A percentile compares a stretch with the other conserved stretches of the same genome.
Conservation (phyloP, 2,113 vertebrate genomes). For the Crotophaga sulcirostris region DNA sequence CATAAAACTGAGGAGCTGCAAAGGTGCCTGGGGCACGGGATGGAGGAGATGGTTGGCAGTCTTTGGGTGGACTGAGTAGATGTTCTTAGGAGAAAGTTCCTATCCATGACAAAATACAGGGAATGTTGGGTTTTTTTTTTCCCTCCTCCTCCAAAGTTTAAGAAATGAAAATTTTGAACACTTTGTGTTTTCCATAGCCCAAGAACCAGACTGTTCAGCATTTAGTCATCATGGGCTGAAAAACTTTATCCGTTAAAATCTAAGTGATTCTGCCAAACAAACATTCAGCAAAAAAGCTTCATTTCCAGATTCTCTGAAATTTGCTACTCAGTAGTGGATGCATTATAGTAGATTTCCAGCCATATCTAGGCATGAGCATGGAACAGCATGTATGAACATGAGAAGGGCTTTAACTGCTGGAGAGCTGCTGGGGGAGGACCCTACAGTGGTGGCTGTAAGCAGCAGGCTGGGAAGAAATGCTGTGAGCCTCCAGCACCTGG, state of each 20-base stretch:
- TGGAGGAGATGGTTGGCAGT: neutral
- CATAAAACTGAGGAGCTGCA: neutral
- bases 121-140: neutral
- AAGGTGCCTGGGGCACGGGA: neutral
- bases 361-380: neutral
- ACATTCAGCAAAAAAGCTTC: neutral
- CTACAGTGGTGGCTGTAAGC: neutral
- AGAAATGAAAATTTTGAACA: neutral
- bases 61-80: neutral
- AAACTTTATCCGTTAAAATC: neutral
- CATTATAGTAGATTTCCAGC: neutral
- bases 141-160: neutral
- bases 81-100: neutral
- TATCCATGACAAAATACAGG: neutral
- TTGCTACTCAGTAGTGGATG: rapidly evolving
- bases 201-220: neutral
- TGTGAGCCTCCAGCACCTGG: neutral
- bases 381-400: neutral
- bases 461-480: neutral
- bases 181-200: neutral
- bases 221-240: neutral
- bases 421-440: neutral
- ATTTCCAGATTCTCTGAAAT: neutral
- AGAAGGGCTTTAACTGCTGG: neutral
- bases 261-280: neutral